phyloP scores from a whole-genome alignment of 2,113 vertebrate species.

The Calyptomena viridis region DNA sequence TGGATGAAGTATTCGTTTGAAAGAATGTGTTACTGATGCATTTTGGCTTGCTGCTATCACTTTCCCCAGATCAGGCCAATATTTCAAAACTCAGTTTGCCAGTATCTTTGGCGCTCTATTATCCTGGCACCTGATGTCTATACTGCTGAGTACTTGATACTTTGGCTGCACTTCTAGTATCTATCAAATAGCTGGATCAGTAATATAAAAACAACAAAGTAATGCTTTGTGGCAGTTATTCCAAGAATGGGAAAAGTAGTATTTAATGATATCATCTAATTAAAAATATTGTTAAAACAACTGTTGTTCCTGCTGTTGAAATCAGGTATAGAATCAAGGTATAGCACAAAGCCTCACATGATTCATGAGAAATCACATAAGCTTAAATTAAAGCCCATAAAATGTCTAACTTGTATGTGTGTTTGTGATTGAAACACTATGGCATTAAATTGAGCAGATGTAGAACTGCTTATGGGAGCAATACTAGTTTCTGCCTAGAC shows the following conservation, averaged over 20 bases:
- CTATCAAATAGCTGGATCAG: not conserved
- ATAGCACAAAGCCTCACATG: not conserved
- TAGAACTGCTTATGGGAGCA: not conserved
- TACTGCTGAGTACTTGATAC: conserved; percentile 20
- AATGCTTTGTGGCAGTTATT: not conserved
- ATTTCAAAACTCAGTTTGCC: conserved; percentile 3
- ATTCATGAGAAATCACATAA: not conserved
- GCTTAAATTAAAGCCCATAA: not conserved
- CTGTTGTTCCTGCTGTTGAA: not conserved
- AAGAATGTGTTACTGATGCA: not conserved
- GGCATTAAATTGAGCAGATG: conserved; percentile 6
- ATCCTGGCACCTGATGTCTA: not conserved
- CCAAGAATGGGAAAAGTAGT: not conserved
- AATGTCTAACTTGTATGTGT: not conserved
- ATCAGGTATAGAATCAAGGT: not conserved
- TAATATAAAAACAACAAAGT: not conserved
- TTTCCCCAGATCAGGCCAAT: not conserved
- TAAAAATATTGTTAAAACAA: not conserved
- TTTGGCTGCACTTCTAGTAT: conserved; percentile 15
- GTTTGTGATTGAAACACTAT: not conserved
- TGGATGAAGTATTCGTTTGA: not conserved
- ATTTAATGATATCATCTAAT: not conserved
- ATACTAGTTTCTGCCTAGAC: not conserved
- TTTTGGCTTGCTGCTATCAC: not conserved
- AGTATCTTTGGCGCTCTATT: not conserved